Base-by-base conservation (phyloP, 2,888 invertebrate genomes). In the Galerucella calmariensis region DNA sequence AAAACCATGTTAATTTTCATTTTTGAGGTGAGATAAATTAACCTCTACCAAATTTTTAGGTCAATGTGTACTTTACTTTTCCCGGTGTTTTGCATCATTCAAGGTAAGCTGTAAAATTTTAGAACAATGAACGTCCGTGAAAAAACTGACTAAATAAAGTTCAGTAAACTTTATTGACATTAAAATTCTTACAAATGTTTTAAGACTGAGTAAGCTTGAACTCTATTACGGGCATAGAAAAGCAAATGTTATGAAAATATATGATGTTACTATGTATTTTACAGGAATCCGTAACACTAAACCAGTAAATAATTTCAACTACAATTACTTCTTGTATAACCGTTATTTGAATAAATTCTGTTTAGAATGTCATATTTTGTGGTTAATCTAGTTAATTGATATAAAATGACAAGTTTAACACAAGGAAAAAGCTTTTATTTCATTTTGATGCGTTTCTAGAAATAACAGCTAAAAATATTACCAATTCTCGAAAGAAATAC, bases 41-140 rank as follows among this genome's bases (percentile, higher is more conserved):
- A 53, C 53, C 53, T 53, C n/a, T 53, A 53, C 53, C 14, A 53
- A 53, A 53, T 53, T 53, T 53, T 53, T 53, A 53, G 53, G 53
- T 53, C 8, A 53, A 6, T 12, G 14, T 53, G 6, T 53, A 53
- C n/a, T n/a, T 53, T 53, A 48, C 4, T 12, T 14, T 46, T 48
- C 14, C 14, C 48, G 48, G 48, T 12, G 11, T 48, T 48, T 48
- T 48, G 48, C 48, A 48, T 12, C 48, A 14, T 48, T 48, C 14
- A 35, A 35, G 35, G 35, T 35, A 35, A 35, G 35, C 8, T 8
- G 35, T 35, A 35, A 35, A 35, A 0, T 35, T 35, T 35, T 35
- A 35, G 35, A 35, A 35, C 35, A 35, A 48, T 48, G 48, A 48
- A 14, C 14, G 14, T 48, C 48, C 48, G 48, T 48, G 14, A 12